Conservation (phyloP, 2,113 vertebrate species). For the Morone chrysops region DNA sequence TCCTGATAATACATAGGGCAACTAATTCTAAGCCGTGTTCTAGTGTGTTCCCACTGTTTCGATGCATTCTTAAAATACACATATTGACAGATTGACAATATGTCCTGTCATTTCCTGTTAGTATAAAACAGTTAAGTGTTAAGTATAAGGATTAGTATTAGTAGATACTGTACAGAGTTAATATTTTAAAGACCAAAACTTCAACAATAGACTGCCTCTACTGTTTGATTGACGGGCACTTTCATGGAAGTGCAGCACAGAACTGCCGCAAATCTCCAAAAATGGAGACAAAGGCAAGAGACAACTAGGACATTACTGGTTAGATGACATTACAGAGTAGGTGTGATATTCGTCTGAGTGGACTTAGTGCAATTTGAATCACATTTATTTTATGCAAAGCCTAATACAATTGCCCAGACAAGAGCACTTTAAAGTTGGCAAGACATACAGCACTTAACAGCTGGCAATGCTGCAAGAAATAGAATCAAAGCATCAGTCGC, state of each 20-base stretch:
- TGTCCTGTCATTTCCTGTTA: background rate
- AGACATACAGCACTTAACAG: background rate
- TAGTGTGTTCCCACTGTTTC: background rate
- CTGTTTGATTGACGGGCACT: background rate
- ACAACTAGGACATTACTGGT: background rate
- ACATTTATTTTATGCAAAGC: slow-evolving; percentile 32
- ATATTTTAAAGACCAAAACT: background rate
- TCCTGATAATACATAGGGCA: background rate
- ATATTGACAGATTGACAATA: too few species aligned
- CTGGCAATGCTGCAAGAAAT: slow-evolving; percentile 14
- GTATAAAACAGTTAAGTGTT: background rate
- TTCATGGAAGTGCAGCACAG: background rate
- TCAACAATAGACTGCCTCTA: background rate
- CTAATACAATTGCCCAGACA: slow-evolving; percentile 11
- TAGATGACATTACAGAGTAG: background rate
- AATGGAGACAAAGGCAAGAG: background rate
- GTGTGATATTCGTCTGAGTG: background rate
- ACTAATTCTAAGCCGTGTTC: background rate
- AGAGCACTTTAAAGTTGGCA: slow-evolving; percentile 21
- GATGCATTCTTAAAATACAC: too few species aligned
- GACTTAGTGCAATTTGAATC: background rate
- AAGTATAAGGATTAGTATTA: too few species aligned
- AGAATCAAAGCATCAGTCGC: slow-evolving; percentile 11
- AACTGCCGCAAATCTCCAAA: background rate
- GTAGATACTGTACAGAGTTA: background rate